A percentile compares a stretch with the other conserved stretches of the same genome.
Conservation (phyloP, 2,888 invertebrate species). For the Eudasyphora cyanicolor region DNA sequence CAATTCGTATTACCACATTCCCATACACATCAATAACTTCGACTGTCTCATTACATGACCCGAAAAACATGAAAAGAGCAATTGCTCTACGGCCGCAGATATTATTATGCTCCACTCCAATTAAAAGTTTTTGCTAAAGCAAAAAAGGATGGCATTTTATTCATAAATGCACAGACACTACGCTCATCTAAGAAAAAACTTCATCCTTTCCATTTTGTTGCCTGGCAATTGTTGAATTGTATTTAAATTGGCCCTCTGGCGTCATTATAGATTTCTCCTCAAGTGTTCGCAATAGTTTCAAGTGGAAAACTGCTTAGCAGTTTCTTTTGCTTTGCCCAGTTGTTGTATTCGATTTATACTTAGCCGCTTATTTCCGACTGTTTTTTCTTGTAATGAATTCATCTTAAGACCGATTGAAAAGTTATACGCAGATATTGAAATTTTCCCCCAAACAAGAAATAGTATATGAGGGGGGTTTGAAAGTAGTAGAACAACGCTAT, state of each 20-base stretch:
- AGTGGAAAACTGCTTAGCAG: constrained; percentile 20
- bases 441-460: no score
- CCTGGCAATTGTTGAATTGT: constrained; percentile 36
- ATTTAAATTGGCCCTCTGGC: constrained; percentile 52
- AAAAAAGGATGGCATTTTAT: not conserved
- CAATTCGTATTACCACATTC: no score
- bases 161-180: not conserved
- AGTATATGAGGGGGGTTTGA: no score
- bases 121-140: not conserved
- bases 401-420: constrained; percentile 1
- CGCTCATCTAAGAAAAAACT: not conserved
- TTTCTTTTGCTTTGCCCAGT: not conserved
- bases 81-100: not conserved
- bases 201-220: not conserved
- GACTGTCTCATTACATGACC: no score
- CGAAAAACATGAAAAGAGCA: no score
- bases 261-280: constrained; percentile 48
- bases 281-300: constrained; percentile 26
- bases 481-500: no score
- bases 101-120: not conserved
- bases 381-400: not conserved
- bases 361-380: not conserved
- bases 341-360: not conserved
- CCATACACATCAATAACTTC: no score
- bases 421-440: no score